Evolutionary conservation across 2,888 invertebrate species (phyloP).

Genomic region (Geophilus truncorum): DNA sequence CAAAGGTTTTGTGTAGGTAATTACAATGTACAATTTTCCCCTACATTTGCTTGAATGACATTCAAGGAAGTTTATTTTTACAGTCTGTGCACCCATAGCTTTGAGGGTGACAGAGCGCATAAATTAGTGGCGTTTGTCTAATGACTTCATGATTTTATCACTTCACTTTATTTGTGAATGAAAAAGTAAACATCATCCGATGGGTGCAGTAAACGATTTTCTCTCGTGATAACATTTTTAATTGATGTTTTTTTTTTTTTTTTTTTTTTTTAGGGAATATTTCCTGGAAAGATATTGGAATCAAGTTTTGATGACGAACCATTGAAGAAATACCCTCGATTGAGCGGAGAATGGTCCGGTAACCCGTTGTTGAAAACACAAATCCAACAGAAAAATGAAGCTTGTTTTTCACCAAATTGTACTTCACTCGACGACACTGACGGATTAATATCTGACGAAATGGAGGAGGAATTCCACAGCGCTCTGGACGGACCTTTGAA

Average conservation of each 20-base stretch:
- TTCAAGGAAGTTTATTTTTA: background rate
- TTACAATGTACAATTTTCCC: background rate
- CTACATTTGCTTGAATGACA: background rate
- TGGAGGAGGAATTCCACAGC: background rate
- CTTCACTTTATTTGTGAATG: background rate
- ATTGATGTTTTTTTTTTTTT: constrained; percentile 33
- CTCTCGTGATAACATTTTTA: background rate
- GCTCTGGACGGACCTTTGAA: background rate
- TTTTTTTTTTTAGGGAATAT: constrained; percentile 55
- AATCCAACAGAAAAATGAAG: background rate
- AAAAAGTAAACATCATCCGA: background rate
- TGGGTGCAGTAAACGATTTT: background rate
- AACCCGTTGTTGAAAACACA: background rate
- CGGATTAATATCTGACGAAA: constrained; percentile 36
- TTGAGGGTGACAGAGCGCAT: background rate
- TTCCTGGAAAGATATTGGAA: constrained; percentile 52
- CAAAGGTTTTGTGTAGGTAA: background rate
- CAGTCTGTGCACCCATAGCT: background rate
- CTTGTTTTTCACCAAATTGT: background rate
- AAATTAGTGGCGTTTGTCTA: background rate
- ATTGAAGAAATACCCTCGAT: constrained; percentile 65
- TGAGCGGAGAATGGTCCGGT: constrained; percentile 37
- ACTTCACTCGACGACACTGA: background rate
- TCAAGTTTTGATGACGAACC: constrained; percentile 69
- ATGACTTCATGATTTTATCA: background rate